Evolutionary conservation across 2,888 invertebrate species (phyloP), one percentile per base, ranked within the genome.

Genomic region (Cephus nigrinus): DNA sequence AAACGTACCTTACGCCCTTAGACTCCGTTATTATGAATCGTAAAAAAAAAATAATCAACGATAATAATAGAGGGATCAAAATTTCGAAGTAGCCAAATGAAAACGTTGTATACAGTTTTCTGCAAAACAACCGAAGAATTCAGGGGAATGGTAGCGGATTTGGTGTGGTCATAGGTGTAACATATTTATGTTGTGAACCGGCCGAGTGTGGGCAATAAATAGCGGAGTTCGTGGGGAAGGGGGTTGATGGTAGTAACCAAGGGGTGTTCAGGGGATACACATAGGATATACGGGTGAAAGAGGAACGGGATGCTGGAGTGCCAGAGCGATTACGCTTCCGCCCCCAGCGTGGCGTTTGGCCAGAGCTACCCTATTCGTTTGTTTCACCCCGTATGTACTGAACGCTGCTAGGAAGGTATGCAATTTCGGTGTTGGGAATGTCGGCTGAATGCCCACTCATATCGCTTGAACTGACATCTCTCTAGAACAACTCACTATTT

Each of bases 131-230:
- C 69, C 12, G 23, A 69, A 69, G 69, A 69, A 30, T 69, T 69
- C 69, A 15, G 40, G 40, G 30, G 69, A 12, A 32, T 32, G 30
- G 11, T 69, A 32, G 69, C 32, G 31, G 15, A 32, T 32, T 69
- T 77, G 75, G 81, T 80, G 81, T 83, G 85, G 83, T 75, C 86
- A 84, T 89, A 88, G 88, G 87, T 88, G 88, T 88, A 90, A 90
- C 90, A 90, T 91, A 91, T 91, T 91, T 91, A 91, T 89, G 89
- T 89, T 91, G 91, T 88, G 91, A 91, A 91, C 88, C 88, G 86
- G 85, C 89, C 88, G 86, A 89, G 88, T 89, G 90, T 83, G 86
- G 87, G 90, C 89, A 88, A 91, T 91, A 91, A 90, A 91, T 91
- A 90, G 90, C 86, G 80, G 84, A 80, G 79, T 82, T 81, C 81